Evolutionary conservation across 2,797 vertebrate species (phyloP).

Genomic region (Aplochiton taeniatus): DNA sequence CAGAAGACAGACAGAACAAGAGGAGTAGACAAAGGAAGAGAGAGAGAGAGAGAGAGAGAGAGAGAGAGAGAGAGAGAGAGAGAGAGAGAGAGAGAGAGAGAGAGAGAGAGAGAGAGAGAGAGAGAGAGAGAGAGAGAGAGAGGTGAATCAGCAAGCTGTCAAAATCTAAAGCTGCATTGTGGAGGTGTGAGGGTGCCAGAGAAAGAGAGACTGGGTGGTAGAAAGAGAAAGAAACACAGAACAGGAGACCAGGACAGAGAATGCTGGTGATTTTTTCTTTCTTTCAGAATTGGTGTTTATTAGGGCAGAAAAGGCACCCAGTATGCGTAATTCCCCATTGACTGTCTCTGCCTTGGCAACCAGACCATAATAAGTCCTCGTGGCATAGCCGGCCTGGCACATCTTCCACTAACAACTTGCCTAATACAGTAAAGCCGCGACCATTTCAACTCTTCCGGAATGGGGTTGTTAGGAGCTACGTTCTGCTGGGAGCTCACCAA

Average conservation of each 20-base stretch:
- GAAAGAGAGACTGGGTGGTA: not conserved
- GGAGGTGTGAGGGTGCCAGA: not conserved
- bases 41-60: constrained; percentile 17
- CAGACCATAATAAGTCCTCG: constrained; percentile 2
- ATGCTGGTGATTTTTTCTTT: constrained; percentile 5
- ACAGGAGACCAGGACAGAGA: not conserved
- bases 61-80: not conserved
- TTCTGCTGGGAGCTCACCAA: no score
- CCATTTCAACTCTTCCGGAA: no score
- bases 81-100: not conserved
- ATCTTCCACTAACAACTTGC: no score
- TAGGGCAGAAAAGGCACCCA: constrained; percentile 54
- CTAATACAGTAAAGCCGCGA: no score
- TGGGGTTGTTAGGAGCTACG: no score
- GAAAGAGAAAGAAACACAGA: not conserved
- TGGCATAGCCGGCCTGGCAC: no score
- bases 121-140: not conserved
- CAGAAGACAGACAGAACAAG: constrained; percentile 22
- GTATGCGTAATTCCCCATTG: constrained; percentile 45
- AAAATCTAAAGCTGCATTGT: not conserved
- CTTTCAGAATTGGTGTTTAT: constrained; percentile 38
- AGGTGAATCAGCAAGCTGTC: not conserved
- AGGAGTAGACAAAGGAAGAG: constrained; percentile 11
- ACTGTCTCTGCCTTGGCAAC: constrained; percentile 37
- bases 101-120: constrained; percentile 6